phyloP scores from a whole-genome alignment of 2,888 invertebrate species.

The Tenthredo distinguenda region DNA sequence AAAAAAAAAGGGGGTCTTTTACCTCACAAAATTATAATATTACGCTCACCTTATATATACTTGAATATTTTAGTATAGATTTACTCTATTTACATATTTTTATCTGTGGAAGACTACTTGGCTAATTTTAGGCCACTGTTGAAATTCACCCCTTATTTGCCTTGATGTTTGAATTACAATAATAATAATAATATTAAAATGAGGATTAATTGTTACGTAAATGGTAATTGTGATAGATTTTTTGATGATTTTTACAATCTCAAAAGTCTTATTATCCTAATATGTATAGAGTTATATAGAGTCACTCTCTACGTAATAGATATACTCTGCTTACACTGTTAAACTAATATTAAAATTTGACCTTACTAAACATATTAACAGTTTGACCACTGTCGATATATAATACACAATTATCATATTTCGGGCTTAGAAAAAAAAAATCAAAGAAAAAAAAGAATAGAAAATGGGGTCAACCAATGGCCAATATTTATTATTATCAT shows the following conservation, averaged over 20 bases:
- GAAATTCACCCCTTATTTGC: constrained; percentile 79
- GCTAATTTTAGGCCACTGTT: constrained; percentile 78
- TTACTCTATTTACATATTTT: constrained; percentile 79
- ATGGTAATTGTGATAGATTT: constrained; percentile 84
- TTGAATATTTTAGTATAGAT: constrained; percentile 79
- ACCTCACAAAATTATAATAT: constrained; percentile 76
- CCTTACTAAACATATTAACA: constrained; percentile 69
- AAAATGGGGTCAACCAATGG: constrained; percentile 63
- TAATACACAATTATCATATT: constrained; percentile 78
- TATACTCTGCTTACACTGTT: constrained; percentile 83
- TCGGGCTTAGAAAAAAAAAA: constrained; percentile 4
- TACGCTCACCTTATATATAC: constrained; percentile 77
- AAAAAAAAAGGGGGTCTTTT: constrained; percentile 73
- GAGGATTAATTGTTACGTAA: constrained; percentile 77
- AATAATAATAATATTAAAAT: constrained; percentile 70
- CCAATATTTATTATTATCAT: constrained; percentile 61
- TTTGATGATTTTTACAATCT: constrained; percentile 86
- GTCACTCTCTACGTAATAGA: constrained; percentile 77
- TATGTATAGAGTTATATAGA: constrained; percentile 77
- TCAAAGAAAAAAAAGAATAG: not conserved
- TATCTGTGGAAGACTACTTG: constrained; percentile 78
- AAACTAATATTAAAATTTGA: constrained; percentile 83
- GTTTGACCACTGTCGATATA: constrained; percentile 79
- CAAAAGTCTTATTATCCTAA: constrained; percentile 79
- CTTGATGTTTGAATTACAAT: constrained; percentile 77